Conservation (phyloP, 1,140 invertebrate genomes). For the Lordiphosa clarofinis region DNA sequence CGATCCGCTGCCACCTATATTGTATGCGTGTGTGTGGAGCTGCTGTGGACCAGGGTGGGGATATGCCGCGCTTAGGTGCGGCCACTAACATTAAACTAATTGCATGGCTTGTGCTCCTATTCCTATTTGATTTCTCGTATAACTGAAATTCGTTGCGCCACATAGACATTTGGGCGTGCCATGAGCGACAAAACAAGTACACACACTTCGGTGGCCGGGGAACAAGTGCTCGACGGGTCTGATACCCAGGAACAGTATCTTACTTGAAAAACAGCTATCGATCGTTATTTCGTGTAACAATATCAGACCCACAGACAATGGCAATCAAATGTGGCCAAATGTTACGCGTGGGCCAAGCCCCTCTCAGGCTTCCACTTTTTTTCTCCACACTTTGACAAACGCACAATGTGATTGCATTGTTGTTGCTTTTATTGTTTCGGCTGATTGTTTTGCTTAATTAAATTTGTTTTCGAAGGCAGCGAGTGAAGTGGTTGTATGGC, state of each 20-base stretch:
- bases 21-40: too few relatives aligned
- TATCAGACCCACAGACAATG: constrained; percentile 42
- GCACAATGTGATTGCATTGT: constrained; percentile 21
- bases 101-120: constrained; percentile 43
- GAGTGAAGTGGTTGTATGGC: constrained; percentile 6
- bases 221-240: too few relatives aligned
- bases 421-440: constrained; percentile 1
- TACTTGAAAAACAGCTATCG: constrained; percentile 2
- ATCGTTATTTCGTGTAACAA: background rate
- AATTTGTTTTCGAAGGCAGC: background rate
- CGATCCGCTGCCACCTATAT: too few relatives aligned
- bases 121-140: constrained; percentile 15
- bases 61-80: constrained; percentile 33
- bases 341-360: constrained; percentile 46
- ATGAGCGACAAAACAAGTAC: too few relatives aligned
- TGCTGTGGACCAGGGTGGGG: background rate
- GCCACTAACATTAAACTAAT: constrained; percentile 49
- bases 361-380: background rate
- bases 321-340: constrained; percentile 57
- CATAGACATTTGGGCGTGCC: too few relatives aligned
- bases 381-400: background rate
- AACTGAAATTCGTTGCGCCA: background rate
- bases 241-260: background rate
- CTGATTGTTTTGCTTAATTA: constrained; percentile 2
- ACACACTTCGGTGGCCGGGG: too few relatives aligned